Percentiles rank a stretch among this genome's conserved stretches.
These are phyloP conservation scores for Drosophila lacteicornis DNA, from an alignment of 1,140 invertebrate species.

Conservation along the genomic window DNA sequence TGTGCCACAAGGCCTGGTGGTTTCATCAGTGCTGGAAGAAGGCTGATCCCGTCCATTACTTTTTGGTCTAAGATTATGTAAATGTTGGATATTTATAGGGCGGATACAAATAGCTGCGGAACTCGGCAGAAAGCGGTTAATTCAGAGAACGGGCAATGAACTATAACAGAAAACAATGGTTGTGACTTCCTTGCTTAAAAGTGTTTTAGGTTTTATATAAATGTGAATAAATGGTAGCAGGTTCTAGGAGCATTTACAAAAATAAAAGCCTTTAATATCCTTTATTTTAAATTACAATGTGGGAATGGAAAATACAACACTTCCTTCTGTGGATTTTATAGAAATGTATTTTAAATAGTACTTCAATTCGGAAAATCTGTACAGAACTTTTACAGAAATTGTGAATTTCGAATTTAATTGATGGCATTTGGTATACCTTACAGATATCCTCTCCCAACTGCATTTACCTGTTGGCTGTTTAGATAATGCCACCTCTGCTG, in stretches of 20 bases:
- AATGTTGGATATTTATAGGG: too few species aligned
- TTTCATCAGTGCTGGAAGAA: constrained; percentile 83
- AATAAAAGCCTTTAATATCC: neutral
- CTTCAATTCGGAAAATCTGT: too few species aligned
- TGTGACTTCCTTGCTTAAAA: neutral
- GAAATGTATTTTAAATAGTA: too few species aligned
- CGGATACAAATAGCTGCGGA: neutral
- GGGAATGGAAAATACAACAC: too few species aligned
- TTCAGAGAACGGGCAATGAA: constrained; percentile 2
- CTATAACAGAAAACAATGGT: neutral
- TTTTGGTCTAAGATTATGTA: constrained; percentile 30
- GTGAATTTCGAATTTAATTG: neutral
- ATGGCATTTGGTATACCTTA: too few species aligned
- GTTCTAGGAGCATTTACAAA: neutral
- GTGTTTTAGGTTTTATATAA: too few species aligned
- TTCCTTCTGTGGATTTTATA: too few species aligned
- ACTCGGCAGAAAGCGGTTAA: neutral
- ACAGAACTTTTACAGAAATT: neutral
- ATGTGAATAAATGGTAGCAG: constrained; percentile 16
- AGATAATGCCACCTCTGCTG: constrained; percentile 21
- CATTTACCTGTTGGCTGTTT: constrained; percentile 33
- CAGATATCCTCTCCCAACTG: neutral
- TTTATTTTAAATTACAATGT: too few species aligned
- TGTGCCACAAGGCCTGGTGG: constrained; percentile 80
- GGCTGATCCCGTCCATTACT: constrained; percentile 72